Percentiles rank a stretch among this genome's conserved stretches.
Evolutionary conservation across 2,888 invertebrate species (phyloP).

Genomic region (Mesorhabditis sp.): DNA sequence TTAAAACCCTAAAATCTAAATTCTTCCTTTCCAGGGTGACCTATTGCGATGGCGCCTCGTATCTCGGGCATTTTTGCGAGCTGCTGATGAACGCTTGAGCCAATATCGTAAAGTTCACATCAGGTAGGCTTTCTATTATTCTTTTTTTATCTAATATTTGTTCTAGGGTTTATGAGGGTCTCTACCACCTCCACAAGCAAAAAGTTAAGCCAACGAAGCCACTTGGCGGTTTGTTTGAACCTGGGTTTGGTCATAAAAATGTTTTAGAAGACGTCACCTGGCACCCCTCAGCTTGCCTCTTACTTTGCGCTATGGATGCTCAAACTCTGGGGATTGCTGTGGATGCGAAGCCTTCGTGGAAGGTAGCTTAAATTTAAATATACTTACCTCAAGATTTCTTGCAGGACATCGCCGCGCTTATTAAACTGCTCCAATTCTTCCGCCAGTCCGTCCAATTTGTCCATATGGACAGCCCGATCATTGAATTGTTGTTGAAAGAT

Average conservation of each 20-base stretch:
- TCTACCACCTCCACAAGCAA: constrained; percentile 31
- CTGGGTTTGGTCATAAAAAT: neutral
- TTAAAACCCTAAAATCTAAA: neutral
- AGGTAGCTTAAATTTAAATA: constrained; percentile 9
- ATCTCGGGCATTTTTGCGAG: constrained; percentile 32
- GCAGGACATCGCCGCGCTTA: constrained; percentile 21
- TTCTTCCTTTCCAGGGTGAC: constrained; percentile 30
- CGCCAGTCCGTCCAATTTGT: constrained; percentile 34
- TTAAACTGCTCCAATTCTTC: constrained; percentile 34
- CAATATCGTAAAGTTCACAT: constrained; percentile 39
- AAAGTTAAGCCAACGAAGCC: constrained; percentile 15
- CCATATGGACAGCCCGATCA: constrained; percentile 42
- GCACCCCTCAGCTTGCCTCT: constrained; percentile 39
- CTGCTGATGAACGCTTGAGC: constrained; percentile 28
- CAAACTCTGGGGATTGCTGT: constrained; percentile 41
- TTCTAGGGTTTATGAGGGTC: constrained; percentile 38
- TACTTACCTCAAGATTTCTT: neutral
- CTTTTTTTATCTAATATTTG: neutral
- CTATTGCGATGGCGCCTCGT: constrained; percentile 43
- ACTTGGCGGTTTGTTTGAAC: neutral
- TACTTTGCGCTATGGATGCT: constrained; percentile 36
- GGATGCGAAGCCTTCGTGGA: constrained; percentile 35
- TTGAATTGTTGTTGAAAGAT: constrained; percentile 43
- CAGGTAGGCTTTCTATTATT: neutral
- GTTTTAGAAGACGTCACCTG: constrained; percentile 32